phyloP scores from a whole-genome alignment of 2,797 vertebrate genomes.

The Eulemur rubriventer region DNA sequence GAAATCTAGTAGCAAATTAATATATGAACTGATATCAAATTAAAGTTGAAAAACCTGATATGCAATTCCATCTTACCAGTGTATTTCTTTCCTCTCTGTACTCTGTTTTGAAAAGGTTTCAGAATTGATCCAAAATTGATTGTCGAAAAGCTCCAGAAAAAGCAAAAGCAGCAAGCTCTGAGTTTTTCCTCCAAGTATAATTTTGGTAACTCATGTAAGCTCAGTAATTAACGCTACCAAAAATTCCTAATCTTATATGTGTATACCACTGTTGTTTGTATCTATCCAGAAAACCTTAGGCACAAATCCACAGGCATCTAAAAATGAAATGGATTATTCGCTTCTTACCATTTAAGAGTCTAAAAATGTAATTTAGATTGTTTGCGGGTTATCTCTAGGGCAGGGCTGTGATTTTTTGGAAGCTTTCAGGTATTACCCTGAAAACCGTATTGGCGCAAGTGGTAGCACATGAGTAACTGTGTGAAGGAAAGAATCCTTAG shows the following conservation, averaged over 20 bases:
- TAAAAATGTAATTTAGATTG: neutral
- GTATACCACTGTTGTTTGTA: neutral
- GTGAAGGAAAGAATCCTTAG: neutral
- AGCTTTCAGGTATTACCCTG: neutral
- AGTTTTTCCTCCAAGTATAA: neutral
- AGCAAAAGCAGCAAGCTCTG: neutral
- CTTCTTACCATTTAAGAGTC: constrained; percentile 1
- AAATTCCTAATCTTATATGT: neutral
- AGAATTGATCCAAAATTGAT: constrained; percentile 27
- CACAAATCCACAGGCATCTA: neutral
- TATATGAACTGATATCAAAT: constrained; percentile 69
- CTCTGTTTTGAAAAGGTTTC: constrained; percentile 39
- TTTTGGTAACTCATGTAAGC: neutral
- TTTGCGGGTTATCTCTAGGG: neutral
- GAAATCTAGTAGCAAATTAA: constrained; percentile 73
- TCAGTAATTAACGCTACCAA: neutral
- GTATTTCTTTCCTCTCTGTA: neutral
- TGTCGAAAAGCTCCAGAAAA: neutral
- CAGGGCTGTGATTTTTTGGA: neutral
- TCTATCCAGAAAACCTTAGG: neutral
- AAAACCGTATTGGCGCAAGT: neutral
- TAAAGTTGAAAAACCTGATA: constrained; percentile 50
- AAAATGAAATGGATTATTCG: constrained; percentile 5
- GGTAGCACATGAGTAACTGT: neutral
- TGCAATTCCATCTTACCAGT: neutral